These are phyloP conservation scores for Phrynocephalus guinanensis DNA, from an alignment of 2,797 vertebrate genomes.

Conservation along the genomic window DNA sequence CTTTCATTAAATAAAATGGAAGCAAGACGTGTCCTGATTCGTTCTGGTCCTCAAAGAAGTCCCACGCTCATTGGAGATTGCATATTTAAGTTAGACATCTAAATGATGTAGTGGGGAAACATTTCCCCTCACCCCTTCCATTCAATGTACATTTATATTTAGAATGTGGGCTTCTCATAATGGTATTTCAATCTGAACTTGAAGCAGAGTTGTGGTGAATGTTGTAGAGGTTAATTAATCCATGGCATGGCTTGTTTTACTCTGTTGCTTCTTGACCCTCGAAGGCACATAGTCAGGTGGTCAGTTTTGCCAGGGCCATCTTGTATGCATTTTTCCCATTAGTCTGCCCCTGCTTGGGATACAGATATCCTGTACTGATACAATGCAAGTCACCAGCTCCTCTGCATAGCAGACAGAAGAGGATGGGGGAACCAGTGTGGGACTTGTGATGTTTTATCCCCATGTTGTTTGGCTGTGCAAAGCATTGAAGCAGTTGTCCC, in stretches of 20 bases:
- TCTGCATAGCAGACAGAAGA: constrained; percentile 7
- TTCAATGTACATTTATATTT: background rate
- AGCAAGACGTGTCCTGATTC: background rate
- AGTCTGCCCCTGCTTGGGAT: background rate
- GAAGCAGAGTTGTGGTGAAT: background rate
- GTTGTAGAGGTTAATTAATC: background rate
- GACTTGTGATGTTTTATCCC: background rate
- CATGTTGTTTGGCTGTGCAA: background rate
- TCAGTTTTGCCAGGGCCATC: background rate
- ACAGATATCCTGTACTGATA: background rate
- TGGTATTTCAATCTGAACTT: background rate
- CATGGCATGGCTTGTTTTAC: background rate
- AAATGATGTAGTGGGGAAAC: background rate
- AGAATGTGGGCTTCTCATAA: background rate
- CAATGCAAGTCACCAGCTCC: background rate
- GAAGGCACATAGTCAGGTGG: background rate
- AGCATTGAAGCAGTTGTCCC: background rate
- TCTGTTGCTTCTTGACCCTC: background rate
- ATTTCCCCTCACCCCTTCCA: background rate
- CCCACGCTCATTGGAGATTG: background rate
- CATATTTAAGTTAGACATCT: background rate
- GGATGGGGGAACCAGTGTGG: background rate
- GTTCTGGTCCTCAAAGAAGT: background rate
- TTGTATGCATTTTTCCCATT: background rate
- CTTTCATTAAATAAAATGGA: background rate